Percentiles rank a stretch among this genome's conserved stretches.
phyloP scores from a whole-genome alignment of 53 echinoderm and acorn worm species.

The Luidia sarsii region DNA sequence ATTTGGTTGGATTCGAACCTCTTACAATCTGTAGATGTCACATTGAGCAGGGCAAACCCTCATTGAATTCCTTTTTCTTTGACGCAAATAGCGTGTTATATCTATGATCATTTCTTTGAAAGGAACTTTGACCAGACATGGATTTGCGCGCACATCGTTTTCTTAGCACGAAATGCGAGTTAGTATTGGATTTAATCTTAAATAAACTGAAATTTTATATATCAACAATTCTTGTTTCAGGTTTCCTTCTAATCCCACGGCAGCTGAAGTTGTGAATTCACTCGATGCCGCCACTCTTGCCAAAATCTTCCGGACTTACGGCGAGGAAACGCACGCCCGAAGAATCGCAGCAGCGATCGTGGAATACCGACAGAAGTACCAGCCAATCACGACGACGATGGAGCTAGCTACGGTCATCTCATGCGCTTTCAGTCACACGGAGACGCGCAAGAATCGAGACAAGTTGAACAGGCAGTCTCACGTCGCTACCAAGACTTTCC shows the following conservation, averaged over 20 bases:
- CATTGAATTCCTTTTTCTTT: too few species aligned
- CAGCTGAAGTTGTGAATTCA: slow-evolving; percentile 90
- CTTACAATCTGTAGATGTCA: too few species aligned
- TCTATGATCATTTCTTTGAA: too few species aligned
- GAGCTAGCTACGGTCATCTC: slow-evolving; percentile 79
- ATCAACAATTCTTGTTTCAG: slow-evolving; percentile 42
- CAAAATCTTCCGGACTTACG: slow-evolving; percentile 79
- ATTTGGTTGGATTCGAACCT: neutral
- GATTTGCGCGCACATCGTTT: too few species aligned
- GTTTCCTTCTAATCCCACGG: slow-evolving; percentile 77
- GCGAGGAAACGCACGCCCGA: slow-evolving; percentile 78
- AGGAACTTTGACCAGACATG: too few species aligned
- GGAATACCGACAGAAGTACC: slow-evolving; percentile 82
- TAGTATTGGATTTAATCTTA: too few species aligned
- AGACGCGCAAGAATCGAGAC: slow-evolving; percentile 61
- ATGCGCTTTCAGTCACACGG: slow-evolving; percentile 71
- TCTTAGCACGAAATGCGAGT: too few species aligned
- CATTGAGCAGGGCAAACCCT: too few species aligned
- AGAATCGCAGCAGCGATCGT: slow-evolving; percentile 80
- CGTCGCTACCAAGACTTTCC: slow-evolving; percentile 87
- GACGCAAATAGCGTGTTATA: too few species aligned
- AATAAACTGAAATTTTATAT: too few species aligned
- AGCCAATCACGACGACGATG: slow-evolving; percentile 70
- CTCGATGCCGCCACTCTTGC: slow-evolving; percentile 67
- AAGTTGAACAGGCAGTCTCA: slow-evolving; percentile 70